Evolutionary conservation across 2,888 invertebrate species (phyloP).

Genomic region (Amaurobius ferox): DNA sequence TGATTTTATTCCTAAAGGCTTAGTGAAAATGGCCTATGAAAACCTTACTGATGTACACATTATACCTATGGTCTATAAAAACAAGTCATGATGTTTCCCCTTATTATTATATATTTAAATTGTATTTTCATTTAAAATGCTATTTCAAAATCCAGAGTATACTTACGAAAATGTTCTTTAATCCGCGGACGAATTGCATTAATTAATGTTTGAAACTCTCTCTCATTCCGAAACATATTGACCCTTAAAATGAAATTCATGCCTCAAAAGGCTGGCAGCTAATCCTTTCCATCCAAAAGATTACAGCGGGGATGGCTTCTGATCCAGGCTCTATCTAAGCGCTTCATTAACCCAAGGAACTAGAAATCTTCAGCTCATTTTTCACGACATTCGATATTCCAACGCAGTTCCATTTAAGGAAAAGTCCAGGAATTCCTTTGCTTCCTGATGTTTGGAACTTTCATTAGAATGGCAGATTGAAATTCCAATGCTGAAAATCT

Average conservation of each 20-base stretch:
- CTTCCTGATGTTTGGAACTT: not conserved
- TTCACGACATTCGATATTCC: constrained; percentile 42
- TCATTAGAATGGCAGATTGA: not conserved
- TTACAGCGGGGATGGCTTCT: constrained; percentile 27
- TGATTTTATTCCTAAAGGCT: too few relatives aligned
- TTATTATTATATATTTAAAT: too few relatives aligned
- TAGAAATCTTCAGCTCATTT: constrained; percentile 30
- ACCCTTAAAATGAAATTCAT: constrained; percentile 33
- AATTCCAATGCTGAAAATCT: not conserved
- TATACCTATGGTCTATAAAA: too few relatives aligned
- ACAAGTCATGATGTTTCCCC: too few relatives aligned
- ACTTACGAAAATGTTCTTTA: too few relatives aligned
- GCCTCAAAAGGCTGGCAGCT: constrained; percentile 28
- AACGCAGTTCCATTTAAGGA: not conserved
- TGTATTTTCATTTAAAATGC: too few relatives aligned
- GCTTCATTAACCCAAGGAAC: constrained; percentile 54
- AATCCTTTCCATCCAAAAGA: constrained; percentile 40
- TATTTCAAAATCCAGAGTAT: too few relatives aligned
- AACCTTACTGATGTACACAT: too few relatives aligned
- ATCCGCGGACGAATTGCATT: too few relatives aligned
- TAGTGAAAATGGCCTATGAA: too few relatives aligned
- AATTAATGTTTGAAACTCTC: too few relatives aligned
- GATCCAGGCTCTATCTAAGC: constrained; percentile 45
- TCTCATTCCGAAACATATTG: constrained; percentile 30
- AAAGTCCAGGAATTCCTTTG: not conserved